phyloP scores from a whole-genome alignment of 2,888 invertebrate species.

The Odontothrips loti region DNA sequence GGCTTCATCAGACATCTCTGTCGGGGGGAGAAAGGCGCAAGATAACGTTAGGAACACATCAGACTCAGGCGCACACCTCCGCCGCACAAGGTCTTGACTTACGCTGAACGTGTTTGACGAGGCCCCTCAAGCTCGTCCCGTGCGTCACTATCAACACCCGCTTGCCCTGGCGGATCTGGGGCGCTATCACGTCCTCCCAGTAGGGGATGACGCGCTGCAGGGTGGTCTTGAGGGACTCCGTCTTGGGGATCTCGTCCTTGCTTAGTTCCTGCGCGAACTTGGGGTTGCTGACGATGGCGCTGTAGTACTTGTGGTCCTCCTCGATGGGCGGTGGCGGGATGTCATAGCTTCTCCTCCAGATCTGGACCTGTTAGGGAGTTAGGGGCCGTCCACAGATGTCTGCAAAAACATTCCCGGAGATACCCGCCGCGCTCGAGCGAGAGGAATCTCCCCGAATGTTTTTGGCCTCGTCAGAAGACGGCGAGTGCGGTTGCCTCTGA shows the following conservation, averaged over 20 bases:
- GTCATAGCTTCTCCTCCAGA: slow-evolving; percentile 82
- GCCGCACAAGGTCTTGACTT: slow-evolving; percentile 44
- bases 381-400: too few relatives aligned
- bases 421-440: too few relatives aligned
- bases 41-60: slow-evolving; percentile 41
- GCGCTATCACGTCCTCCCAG: slow-evolving; percentile 79
- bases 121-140: slow-evolving; percentile 79
- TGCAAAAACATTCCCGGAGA: too few relatives aligned
- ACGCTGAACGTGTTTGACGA: slow-evolving; percentile 82
- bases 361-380: slow-evolving; percentile 57
- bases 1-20: slow-evolving; percentile 54
- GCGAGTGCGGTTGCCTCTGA: too few relatives aligned
- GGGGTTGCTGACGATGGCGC: slow-evolving; percentile 68
- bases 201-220: slow-evolving; percentile 78
- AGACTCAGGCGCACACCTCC: too few relatives aligned
- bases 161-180: slow-evolving; percentile 76
- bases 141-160: slow-evolving; percentile 78
- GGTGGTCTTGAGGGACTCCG: slow-evolving; percentile 76
- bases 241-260: slow-evolving; percentile 69
- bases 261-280: slow-evolving; percentile 68
- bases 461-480: not conserved
- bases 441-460: too few relatives aligned
- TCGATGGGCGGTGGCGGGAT: slow-evolving; percentile 78
- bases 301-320: slow-evolving; percentile 67
- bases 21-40: slow-evolving; percentile 36